Conservation (phyloP, 2,797 vertebrate species). For the Oreochromis grahami region DNA sequence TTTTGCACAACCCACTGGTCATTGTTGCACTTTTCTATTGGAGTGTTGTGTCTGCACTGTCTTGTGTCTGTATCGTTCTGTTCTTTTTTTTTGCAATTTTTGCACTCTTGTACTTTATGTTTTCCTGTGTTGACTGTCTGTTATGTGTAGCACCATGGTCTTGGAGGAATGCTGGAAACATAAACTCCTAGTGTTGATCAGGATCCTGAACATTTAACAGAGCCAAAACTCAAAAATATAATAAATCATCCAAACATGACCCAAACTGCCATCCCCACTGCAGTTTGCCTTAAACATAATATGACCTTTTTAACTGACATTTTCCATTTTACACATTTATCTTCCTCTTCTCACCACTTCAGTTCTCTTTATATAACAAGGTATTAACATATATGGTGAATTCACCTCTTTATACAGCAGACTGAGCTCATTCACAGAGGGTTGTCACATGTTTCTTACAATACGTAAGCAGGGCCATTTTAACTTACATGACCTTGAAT, state of each 20-base stretch:
- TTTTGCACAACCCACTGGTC: not conserved
- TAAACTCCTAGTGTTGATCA: not conserved
- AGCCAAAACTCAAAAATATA: not conserved
- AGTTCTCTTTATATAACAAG: not conserved
- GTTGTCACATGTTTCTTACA: not conserved
- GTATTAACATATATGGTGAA: not conserved
- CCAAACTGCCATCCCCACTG: not conserved
- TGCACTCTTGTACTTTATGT: not conserved
- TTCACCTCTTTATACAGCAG: not conserved
- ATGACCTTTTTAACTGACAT: not conserved
- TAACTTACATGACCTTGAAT: not conserved
- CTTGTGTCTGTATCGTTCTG: not conserved
- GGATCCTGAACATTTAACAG: not conserved
- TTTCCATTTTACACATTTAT: not conserved
- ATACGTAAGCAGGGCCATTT: not conserved
- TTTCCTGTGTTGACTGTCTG: not conserved
- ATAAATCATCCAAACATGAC: not conserved
- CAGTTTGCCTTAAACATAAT: not conserved
- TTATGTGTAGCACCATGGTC: too few species aligned
- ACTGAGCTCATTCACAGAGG: not conserved
- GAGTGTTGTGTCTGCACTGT: not conserved
- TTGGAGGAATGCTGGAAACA: not conserved
- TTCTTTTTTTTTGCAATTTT: not conserved
- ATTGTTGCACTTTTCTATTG: not conserved
- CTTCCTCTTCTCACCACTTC: not conserved